These are phyloP conservation scores for Augochlora pura DNA, from an alignment of 1,140 invertebrate species.

Conservation along the genomic window DNA sequence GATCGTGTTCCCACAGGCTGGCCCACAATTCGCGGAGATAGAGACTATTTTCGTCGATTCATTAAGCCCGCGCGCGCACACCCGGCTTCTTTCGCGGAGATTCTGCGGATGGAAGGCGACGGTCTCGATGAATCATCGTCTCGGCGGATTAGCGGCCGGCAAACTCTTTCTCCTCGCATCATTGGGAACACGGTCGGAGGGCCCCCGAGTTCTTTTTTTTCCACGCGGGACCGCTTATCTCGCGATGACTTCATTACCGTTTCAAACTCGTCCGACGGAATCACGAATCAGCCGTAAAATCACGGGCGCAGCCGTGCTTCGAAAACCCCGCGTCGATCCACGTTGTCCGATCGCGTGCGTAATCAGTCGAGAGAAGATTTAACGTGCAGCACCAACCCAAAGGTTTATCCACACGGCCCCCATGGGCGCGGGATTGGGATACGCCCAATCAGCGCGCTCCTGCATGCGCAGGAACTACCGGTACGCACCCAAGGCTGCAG, in stretches of 20 bases:
- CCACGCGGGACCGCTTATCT: constrained; percentile 43
- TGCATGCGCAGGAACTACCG: no score
- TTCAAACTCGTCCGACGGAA: constrained; percentile 5
- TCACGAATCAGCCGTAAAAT: no score
- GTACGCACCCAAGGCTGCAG: no score
- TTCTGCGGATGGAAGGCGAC: constrained; percentile 19
- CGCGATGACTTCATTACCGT: constrained; percentile 41
- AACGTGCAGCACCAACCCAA: no score
- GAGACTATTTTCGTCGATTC: constrained; percentile 21
- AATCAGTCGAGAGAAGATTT: no score
- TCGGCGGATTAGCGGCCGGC: constrained; percentile 41
- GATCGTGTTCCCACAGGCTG: background rate
- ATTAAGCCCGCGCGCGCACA: constrained; percentile 28
- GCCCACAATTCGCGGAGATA: constrained; percentile 31
- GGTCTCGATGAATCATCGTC: constrained; percentile 57
- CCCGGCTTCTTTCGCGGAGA: constrained; percentile 5
- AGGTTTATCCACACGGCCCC: no score
- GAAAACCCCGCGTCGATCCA: no score
- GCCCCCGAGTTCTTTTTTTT: constrained; percentile 42
- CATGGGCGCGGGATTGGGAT: no score
- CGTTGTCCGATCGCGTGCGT: no score
- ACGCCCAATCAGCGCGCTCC: no score
- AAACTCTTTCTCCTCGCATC: constrained; percentile 31
- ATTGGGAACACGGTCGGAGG: constrained; percentile 28
- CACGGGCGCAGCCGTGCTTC: background rate